Percentiles rank a stretch among this genome's conserved stretches.
phyloP scores from a whole-genome alignment of 2,888 invertebrate genomes.

The Drosophila lutescens region DNA sequence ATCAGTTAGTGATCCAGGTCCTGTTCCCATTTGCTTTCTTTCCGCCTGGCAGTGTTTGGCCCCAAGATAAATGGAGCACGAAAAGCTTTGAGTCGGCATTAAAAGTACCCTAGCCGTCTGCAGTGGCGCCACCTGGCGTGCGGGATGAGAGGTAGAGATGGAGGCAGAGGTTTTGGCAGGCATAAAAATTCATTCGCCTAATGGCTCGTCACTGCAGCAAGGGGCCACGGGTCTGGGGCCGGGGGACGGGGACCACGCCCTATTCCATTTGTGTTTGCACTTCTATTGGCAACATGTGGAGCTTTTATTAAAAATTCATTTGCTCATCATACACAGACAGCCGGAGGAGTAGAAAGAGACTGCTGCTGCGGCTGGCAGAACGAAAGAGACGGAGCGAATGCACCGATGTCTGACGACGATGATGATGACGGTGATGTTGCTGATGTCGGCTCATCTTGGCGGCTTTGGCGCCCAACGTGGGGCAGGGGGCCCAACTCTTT shows the following conservation, averaged over 20 bases:
- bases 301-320: slow-evolving; percentile 81
- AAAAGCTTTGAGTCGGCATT: slow-evolving; percentile 3
- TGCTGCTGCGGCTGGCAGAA: background rate
- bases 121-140: slow-evolving; percentile 11
- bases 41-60: slow-evolving; percentile 5
- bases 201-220: slow-evolving; percentile 65
- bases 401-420: slow-evolving; percentile 42
- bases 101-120: slow-evolving; percentile 8
- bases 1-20: background rate
- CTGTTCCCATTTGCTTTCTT: slow-evolving; percentile 4
- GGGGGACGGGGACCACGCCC: slow-evolving; percentile 20
- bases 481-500: slow-evolving; percentile 12
- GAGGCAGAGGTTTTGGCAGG: slow-evolving; percentile 10
- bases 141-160: background rate
- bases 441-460: slow-evolving; percentile 41
- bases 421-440: slow-evolving; percentile 22
- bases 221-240: no score
- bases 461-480: slow-evolving; percentile 22
- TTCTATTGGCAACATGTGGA: slow-evolving; percentile 78
- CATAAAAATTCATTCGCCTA: slow-evolving; percentile 75
- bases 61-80: slow-evolving; percentile 11
- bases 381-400: slow-evolving; percentile 9
- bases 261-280: slow-evolving; percentile 65
- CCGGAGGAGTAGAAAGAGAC: slow-evolving; percentile 9
- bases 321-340: slow-evolving; percentile 62